Evolutionary conservation across 1,140 invertebrate genomes (phyloP), one percentile per base, ranked within the genome.

Genomic region (Drosophila lini): DNA sequence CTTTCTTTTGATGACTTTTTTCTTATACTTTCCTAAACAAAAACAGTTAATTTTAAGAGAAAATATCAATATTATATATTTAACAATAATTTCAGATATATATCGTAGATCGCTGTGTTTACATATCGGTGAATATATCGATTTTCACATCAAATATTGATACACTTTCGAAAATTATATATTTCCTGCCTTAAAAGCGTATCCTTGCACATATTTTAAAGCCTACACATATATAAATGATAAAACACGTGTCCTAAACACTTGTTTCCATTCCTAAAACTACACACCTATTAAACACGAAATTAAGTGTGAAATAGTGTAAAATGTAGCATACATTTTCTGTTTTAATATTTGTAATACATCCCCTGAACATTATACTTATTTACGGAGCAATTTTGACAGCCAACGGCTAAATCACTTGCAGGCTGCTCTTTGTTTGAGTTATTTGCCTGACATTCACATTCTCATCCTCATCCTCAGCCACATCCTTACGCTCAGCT

Each of bases 341-440:
- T 9, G 16, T 25, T 8, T 38, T 15, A 15, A 41, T 15, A 34
- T 41, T 10, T 63, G 61, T 67, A 38, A 36, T 28, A 67, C 42
- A 67, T 38, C 22, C 11, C n/a, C 19, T 40, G 34, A 38, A 64
- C 22, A 47, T 25, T 13, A 36, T n/a, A 65, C 36, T 40, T 15
- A 25, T 61, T 53, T 48, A 42, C n/a, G 36, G n/a, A 52, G 52
- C 28, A 41, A 64, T 68, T 48, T 50, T 25, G 47, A 22, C 28
- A 52, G 40, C 65, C 65, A 31, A 31, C 34, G 13, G 45, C 38
- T 25, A 53, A 69, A 52, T 69, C 61, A 42, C 64, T 67, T 62
- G 58, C 64, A 63, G 64, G 44, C 59, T 42, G 34, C 36, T 69
- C 34, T 38, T 65, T 69, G 65, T 67, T 67, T 52, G 61, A 69